Conservation (phyloP, 2,888 invertebrate genomes). For the Amblyjoppa fuscipennis region DNA sequence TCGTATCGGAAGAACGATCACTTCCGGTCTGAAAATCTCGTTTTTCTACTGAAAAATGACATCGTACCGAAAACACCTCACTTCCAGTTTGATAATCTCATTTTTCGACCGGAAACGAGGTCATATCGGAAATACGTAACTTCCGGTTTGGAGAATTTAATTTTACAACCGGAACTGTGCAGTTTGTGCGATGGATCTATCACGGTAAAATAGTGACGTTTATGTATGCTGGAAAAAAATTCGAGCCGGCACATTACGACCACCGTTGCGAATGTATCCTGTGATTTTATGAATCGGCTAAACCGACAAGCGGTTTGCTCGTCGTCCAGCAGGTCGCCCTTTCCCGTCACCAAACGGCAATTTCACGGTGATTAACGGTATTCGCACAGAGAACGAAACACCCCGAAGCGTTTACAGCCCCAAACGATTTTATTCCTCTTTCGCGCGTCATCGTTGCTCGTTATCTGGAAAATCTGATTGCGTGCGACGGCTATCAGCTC, state of each 20-base stretch:
- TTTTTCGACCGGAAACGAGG: no score
- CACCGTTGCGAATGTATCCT: not conserved
- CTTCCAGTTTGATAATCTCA: no score
- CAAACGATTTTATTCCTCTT: not conserved
- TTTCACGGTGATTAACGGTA: slow-evolving; percentile 52
- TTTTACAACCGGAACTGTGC: no score
- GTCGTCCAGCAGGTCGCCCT: not conserved
- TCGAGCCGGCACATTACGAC: not conserved
- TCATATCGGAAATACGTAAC: no score
- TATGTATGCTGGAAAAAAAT: not conserved
- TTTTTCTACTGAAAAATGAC: no score
- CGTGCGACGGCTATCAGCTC: slow-evolving; percentile 9
- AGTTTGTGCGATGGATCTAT: not conserved
- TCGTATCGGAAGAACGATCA: no score
- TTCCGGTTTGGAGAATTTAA: no score
- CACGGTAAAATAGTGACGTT: not conserved
- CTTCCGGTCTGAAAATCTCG: no score
- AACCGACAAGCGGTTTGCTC: not conserved
- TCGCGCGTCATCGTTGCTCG: slow-evolving; percentile 46
- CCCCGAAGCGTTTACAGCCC: not conserved
- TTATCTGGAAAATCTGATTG: slow-evolving; percentile 52
- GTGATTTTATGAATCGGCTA: slow-evolving; percentile 36
- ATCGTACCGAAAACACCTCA: no score
- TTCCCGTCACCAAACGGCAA: slow-evolving; percentile 43
- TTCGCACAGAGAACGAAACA: not conserved